These are phyloP conservation scores for Dufourea novaeangliae DNA, from an alignment of 1,140 invertebrate genomes.

Conservation along the genomic window DNA sequence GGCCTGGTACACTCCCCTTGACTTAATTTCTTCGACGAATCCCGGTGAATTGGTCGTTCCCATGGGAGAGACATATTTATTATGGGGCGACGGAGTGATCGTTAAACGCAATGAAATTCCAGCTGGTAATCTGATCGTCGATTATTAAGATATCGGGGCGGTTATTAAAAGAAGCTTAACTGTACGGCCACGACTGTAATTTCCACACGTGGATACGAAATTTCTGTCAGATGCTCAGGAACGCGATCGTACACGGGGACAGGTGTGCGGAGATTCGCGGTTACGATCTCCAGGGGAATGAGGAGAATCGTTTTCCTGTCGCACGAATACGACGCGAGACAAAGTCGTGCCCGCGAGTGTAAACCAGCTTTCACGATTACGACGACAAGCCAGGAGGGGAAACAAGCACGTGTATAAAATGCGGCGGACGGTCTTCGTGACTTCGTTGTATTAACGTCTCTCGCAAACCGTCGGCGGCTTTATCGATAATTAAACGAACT, in stretches of 20 bases:
- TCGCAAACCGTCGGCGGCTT: conserved; percentile 45
- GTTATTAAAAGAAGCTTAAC: not conserved
- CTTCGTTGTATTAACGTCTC: conserved; percentile 53
- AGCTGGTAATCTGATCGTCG: not conserved
- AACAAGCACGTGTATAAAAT: conserved; percentile 16
- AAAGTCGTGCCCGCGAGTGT: not conserved
- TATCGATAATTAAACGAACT: conserved; percentile 59
- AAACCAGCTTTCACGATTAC: conserved; percentile 14
- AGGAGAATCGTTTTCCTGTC: not conserved
- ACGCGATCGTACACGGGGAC: not conserved
- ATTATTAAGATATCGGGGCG: not conserved
- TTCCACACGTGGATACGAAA: not conserved
- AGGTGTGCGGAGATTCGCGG: not conserved
- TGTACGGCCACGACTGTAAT: not conserved
- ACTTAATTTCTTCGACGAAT: not conserved
- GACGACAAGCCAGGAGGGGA: not conserved
- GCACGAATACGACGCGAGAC: conserved; percentile 16
- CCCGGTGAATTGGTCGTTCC: not conserved
- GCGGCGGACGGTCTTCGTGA: conserved; percentile 20
- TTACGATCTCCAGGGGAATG: not conserved
- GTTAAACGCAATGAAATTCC: too few relatives aligned
- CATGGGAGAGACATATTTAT: not conserved
- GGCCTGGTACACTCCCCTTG: too few relatives aligned
- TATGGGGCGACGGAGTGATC: not conserved
- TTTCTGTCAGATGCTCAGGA: not conserved